These are phyloP conservation scores for Drosophila ficusphila DNA, from an alignment of 1,140 invertebrate genomes.

Conservation along the genomic window DNA sequence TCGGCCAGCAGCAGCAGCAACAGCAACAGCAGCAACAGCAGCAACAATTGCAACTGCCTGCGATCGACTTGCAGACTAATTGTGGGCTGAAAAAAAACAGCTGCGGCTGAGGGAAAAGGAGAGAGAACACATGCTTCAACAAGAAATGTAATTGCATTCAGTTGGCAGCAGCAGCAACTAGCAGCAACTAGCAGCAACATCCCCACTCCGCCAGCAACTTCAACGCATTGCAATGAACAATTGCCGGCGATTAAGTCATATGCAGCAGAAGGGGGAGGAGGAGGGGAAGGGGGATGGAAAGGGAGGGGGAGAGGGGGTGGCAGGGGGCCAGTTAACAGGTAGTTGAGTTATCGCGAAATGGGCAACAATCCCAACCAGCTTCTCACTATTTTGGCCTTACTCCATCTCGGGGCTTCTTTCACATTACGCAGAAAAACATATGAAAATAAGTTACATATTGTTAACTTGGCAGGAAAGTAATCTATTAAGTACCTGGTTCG, in stretches of 20 bases:
- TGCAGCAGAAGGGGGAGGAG: background rate
- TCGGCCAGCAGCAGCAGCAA: slow-evolving; percentile 21
- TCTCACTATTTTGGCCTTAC: slow-evolving; percentile 46
- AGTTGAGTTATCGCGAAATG: slow-evolving; percentile 46
- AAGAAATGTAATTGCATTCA: slow-evolving; percentile 73
- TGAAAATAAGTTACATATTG: background rate
- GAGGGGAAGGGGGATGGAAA: background rate
- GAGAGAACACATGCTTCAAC: slow-evolving; percentile 41
- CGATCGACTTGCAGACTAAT: slow-evolving; percentile 40
- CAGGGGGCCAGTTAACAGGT: slow-evolving; percentile 12
- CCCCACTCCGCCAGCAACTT: slow-evolving; percentile 21
- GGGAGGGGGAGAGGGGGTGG: background rate
- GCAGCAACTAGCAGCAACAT: slow-evolving; percentile 11
- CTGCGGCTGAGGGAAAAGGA: slow-evolving; percentile 9
- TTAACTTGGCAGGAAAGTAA: background rate
- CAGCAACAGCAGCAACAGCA: background rate
- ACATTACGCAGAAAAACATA: background rate
- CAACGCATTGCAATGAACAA: slow-evolving; percentile 65
- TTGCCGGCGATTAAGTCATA: slow-evolving; percentile 76
- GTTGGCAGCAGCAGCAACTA: slow-evolving; percentile 21
- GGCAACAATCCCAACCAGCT: slow-evolving; percentile 38
- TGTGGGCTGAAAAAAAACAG: slow-evolving; percentile 38
- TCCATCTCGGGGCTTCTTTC: background rate
- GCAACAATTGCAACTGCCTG: slow-evolving; percentile 45
- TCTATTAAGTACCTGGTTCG: too few species aligned